A percentile compares a stretch with the other conserved stretches of the same genome.
These are phyloP conservation scores for Leptopilina syphax DNA, from an alignment of 2,888 invertebrate species.

Conservation along the genomic window DNA sequence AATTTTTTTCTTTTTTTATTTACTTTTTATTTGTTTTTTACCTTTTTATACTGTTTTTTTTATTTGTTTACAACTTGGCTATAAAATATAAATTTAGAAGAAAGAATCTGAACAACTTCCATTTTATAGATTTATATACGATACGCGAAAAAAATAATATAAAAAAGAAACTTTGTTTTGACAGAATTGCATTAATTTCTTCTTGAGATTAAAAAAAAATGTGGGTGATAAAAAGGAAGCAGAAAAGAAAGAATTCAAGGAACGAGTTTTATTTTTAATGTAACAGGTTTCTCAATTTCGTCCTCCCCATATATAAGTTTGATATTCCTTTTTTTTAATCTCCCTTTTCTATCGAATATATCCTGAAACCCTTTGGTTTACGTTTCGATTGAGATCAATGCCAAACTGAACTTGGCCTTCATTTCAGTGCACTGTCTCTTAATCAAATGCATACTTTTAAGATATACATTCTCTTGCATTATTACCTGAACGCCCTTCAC, in stretches of 20 bases:
- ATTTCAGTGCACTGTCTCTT: conserved; percentile 4
- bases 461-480: neutral
- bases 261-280: neutral
- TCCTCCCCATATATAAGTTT: neutral
- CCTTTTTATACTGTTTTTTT: too few relatives aligned
- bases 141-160: neutral
- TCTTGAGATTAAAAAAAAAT: neutral
- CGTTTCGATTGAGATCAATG: conserved; percentile 5
- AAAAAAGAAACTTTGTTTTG: neutral
- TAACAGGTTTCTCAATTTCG: conserved; percentile 8
- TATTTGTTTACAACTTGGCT: too few relatives aligned
- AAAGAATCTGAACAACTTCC: too few relatives aligned
- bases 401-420: conserved; percentile 12
- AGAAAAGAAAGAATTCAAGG: neutral
- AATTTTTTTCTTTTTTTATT: too few relatives aligned
- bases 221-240: neutral
- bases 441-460: conserved; percentile 2
- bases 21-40: too few relatives aligned
- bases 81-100: too few relatives aligned
- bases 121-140: too few relatives aligned
- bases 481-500: conserved; percentile 17
- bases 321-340: neutral
- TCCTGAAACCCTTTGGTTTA: neutral
- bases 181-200: neutral
- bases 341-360: neutral